Evolutionary conservation across 2,113 vertebrate genomes (phyloP).

Genomic region (Acrocephalus kingi): DNA sequence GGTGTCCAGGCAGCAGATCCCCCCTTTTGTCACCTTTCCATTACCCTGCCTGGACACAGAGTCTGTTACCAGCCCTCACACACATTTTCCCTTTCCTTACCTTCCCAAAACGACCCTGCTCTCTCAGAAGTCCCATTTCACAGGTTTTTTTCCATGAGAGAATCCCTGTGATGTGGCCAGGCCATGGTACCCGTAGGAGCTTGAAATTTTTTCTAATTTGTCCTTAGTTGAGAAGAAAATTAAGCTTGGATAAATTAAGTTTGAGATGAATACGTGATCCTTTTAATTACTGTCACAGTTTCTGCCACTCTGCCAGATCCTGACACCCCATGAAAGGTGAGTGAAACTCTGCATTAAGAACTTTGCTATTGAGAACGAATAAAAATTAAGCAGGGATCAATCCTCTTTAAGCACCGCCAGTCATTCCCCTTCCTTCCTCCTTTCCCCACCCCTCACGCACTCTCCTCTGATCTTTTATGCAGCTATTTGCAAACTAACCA

Average conservation of each 20-base stretch:
- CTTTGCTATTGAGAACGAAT: background rate
- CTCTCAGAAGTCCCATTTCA: background rate
- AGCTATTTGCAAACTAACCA: slow-evolving; percentile 65
- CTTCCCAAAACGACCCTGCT: background rate
- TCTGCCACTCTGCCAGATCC: background rate
- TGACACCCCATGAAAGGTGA: background rate
- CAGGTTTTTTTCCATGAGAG: background rate
- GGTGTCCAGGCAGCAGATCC: background rate
- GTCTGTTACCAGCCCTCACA: background rate
- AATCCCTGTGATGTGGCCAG: background rate
- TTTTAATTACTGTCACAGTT: background rate
- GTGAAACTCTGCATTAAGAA: accelerated
- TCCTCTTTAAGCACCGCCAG: background rate
- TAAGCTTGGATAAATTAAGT: background rate
- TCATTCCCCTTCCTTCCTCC: background rate
- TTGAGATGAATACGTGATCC: background rate
- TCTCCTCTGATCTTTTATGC: slow-evolving; percentile 40
- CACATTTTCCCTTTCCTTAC: background rate
- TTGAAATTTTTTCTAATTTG: background rate
- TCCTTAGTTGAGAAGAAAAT: background rate
- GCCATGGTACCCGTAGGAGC: background rate
- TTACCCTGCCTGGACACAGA: background rate
- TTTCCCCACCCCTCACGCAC: background rate
- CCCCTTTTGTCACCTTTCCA: background rate
- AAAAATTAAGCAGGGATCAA: background rate